These are phyloP conservation scores for Eriocheir sinensis DNA, from an alignment of 1,140 invertebrate species.

Conservation along the genomic window DNA sequence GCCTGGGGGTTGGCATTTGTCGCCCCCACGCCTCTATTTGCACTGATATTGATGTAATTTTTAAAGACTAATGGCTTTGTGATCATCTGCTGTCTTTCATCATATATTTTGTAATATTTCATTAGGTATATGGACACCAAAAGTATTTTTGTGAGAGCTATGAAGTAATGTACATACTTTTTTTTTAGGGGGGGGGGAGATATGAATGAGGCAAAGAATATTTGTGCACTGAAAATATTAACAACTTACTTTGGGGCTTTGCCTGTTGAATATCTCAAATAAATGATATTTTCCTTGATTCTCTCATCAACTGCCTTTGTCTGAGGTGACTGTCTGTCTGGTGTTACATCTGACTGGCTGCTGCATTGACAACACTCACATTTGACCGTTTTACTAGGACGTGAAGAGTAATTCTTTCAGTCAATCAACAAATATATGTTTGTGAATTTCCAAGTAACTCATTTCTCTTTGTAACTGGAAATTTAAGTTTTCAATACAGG, in stretches of 20 bases:
- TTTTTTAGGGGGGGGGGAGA: too few species aligned
- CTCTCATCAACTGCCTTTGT: neutral
- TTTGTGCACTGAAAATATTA: neutral
- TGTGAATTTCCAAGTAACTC: too few species aligned
- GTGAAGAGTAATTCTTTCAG: too few species aligned
- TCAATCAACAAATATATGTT: too few species aligned
- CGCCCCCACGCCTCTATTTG: slow-evolving; percentile 61
- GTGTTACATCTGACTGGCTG: neutral
- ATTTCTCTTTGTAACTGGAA: too few species aligned
- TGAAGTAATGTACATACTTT: neutral
- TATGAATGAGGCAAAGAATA: neutral
- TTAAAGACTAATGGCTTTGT: slow-evolving; percentile 55
- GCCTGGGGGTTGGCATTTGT: slow-evolving; percentile 44
- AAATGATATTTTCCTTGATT: too few species aligned
- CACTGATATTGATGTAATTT: slow-evolving; percentile 66
- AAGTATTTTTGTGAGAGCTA: neutral
- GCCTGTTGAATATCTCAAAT: neutral
- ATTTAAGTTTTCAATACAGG: too few species aligned
- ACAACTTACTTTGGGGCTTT: neutral
- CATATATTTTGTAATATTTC: neutral
- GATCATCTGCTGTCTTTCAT: slow-evolving; percentile 39
- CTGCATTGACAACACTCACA: too few species aligned
- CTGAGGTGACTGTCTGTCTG: neutral
- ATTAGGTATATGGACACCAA: slow-evolving; percentile 28
- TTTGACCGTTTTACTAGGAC: too few species aligned